A percentile compares a stretch with the other conserved stretches of the same genome.
These are phyloP conservation scores for Apogon hyalosoma DNA, from an alignment of 2,797 vertebrate species.

Conservation along the genomic window DNA sequence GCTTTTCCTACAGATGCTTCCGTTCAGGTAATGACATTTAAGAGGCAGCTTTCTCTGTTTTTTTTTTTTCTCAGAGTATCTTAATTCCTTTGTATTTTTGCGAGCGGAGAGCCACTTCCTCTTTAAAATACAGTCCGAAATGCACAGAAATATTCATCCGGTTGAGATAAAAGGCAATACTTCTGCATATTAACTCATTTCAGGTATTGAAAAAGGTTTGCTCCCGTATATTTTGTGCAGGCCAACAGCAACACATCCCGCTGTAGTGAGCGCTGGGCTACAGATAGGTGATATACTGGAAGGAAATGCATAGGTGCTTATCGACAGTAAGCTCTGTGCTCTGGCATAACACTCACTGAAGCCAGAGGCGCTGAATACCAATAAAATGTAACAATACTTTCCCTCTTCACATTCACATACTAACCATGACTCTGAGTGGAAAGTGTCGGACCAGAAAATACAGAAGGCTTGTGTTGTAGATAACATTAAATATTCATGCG, in stretches of 20 bases:
- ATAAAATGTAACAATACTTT: conserved; percentile 30
- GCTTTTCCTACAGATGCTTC: neutral
- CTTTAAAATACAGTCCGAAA: conserved; percentile 1
- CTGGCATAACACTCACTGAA: neutral
- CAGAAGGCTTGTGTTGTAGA: neutral
- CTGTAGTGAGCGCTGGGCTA: neutral
- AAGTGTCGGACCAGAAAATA: conserved; percentile 8
- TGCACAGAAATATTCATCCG: neutral
- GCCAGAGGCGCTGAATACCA: conserved; percentile 23
- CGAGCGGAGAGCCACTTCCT: neutral
- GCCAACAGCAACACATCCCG: neutral
- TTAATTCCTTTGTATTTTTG: neutral
- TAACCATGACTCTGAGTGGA: neutral
- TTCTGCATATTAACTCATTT: neutral
- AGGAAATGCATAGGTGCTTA: conserved; percentile 19
- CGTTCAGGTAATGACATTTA: neutral
- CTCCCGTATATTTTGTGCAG: neutral
- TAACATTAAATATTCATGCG: conserved; percentile 31
- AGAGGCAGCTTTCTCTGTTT: neutral
- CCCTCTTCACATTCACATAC: conserved; percentile 10
- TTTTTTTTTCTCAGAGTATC: neutral
- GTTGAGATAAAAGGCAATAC: neutral
- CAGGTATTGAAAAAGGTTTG: neutral
- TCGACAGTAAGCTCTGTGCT: conserved; percentile 27
- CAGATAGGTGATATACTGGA: conserved; percentile 9